A percentile compares a stretch with the other conserved stretches of the same genome.
These are phyloP conservation scores for Tinamus guttatus DNA, from an alignment of 2,113 vertebrate genomes.

Conservation along the genomic window DNA sequence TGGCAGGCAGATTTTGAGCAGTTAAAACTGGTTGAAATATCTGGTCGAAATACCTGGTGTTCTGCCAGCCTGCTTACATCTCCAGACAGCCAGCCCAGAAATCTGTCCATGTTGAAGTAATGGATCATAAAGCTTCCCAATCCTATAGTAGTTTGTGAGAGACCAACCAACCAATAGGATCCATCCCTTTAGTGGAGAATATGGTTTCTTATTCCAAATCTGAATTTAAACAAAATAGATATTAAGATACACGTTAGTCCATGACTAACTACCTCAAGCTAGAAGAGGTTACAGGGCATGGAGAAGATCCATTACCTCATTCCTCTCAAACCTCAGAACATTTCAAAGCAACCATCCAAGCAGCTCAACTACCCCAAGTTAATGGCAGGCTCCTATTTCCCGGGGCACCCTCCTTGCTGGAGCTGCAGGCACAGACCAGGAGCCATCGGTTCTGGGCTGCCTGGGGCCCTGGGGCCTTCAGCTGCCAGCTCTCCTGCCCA, in stretches of 20 bases:
- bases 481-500: neutral
- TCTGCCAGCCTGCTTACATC: neutral
- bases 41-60: neutral
- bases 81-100: neutral
- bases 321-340: neutral
- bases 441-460: neutral
- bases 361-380: neutral
- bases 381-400: neutral
- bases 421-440: neutral
- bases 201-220: neutral
- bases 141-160: neutral
- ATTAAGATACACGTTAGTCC: neutral
- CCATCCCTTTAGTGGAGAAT: neutral
- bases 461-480: neutral
- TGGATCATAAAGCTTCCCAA: neutral
- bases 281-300: neutral
- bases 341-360: neutral
- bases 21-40: neutral
- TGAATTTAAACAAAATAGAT: neutral
- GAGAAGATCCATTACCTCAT: neutral
- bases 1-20: neutral
- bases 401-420: fast-evolving
- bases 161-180: neutral
- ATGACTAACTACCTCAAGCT: neutral
- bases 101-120: neutral